phyloP scores from a whole-genome alignment of 2,888 invertebrate species.

The Ceramica pisi region DNA sequence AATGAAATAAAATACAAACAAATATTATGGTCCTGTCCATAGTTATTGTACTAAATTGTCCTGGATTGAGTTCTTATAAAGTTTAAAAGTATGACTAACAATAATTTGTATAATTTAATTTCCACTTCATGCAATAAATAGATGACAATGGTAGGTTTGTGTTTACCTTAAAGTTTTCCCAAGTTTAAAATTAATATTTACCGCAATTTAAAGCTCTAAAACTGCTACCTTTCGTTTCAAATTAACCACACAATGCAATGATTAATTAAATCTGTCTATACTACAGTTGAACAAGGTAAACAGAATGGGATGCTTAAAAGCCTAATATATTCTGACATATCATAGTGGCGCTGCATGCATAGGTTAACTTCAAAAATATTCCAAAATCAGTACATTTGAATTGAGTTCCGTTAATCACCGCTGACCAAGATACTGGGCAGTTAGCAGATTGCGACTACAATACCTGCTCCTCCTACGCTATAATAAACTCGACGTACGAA shows the following conservation, averaged over 20 bases:
- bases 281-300: background rate
- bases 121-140: background rate
- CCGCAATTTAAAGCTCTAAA: background rate
- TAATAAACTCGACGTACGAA: conserved; percentile 60
- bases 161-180: conserved; percentile 18
- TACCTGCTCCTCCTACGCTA: conserved; percentile 61
- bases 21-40: too few species aligned
- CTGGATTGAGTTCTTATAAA: background rate
- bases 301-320: background rate
- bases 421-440: conserved; percentile 9
- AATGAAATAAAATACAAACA: too few species aligned
- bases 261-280: background rate
- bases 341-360: background rate
- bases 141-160: background rate
- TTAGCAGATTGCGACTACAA: conserved; percentile 37
- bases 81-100: background rate
- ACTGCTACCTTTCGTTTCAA: background rate
- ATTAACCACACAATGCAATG: background rate
- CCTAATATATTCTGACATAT: background rate
- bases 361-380: conserved; percentile 18
- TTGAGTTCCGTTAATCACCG: conserved; percentile 1
- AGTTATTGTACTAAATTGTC: background rate
- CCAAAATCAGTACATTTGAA: background rate
- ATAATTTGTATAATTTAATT: conserved; percentile 7
- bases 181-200: background rate